phyloP scores from a whole-genome alignment of 1,140 invertebrate species.

The Archegozetes longisetosus region DNA sequence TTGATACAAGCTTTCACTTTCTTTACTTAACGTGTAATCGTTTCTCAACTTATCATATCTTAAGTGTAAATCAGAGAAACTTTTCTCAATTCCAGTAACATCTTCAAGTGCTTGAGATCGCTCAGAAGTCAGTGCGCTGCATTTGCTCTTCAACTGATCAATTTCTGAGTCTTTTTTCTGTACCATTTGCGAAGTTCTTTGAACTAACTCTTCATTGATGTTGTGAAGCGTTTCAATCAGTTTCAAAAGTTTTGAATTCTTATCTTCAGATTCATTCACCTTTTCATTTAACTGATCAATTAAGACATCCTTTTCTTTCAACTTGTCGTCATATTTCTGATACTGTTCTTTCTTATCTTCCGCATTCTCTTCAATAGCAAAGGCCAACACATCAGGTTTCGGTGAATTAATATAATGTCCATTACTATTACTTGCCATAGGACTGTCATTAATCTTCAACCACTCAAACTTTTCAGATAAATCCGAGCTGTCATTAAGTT shows the following conservation, averaged over 20 bases:
- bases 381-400: background rate
- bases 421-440: background rate
- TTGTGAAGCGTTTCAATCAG: background rate
- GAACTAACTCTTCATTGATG: no score
- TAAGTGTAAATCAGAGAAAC: slow-evolving; percentile 58
- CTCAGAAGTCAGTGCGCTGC: background rate
- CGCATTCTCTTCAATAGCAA: background rate
- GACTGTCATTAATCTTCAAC: background rate
- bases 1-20: no score
- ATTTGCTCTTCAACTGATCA: no score
- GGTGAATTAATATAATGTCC: background rate
- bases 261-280: background rate
- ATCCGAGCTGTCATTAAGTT: background rate
- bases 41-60: slow-evolving; percentile 45
- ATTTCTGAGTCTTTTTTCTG: no score
- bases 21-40: no score
- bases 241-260: background rate
- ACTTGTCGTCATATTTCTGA: background rate
- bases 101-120: slow-evolving; percentile 43
- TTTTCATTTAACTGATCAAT: background rate
- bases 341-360: background rate
- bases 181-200: no score
- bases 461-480: background rate
- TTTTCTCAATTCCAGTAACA: slow-evolving; percentile 53
- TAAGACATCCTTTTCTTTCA: background rate